Conservation (phyloP, 2,113 vertebrate genomes). For the Sialia sialis region DNA sequence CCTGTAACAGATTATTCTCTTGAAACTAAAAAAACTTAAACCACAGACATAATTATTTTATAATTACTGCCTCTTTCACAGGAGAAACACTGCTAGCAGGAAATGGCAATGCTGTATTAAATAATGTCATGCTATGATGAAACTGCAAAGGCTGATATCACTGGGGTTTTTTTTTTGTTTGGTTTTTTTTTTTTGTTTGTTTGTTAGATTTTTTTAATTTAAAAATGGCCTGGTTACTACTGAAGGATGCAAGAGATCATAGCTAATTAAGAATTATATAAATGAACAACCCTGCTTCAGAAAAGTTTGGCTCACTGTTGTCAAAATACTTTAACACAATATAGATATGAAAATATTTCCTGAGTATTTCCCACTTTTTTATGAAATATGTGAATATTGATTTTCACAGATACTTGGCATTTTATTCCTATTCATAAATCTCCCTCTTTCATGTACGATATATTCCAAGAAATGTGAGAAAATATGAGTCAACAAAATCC, state of each 20-base stretch:
- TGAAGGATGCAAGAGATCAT: background rate
- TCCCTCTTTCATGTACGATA: background rate
- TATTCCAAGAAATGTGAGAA: background rate
- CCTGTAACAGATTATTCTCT: background rate
- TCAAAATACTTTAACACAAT: background rate
- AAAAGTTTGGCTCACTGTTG: background rate
- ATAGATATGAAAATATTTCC: background rate
- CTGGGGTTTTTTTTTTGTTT: background rate
- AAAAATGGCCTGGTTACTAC: background rate
- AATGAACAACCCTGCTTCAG: background rate
- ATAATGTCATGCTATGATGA: background rate
- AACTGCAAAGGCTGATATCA: background rate
- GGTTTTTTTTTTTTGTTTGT: too few species aligned
- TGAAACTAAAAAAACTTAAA: background rate
- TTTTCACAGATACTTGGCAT: background rate
- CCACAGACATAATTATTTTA: background rate
- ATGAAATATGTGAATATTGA: background rate
- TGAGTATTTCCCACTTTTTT: background rate
- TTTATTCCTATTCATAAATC: background rate
- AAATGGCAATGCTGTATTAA: background rate
- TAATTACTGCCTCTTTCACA: background rate
- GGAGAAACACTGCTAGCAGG: background rate
- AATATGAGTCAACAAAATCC: background rate
- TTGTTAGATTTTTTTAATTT: background rate
- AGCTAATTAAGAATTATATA: background rate